Evolutionary conservation across 1,140 invertebrate genomes (phyloP).

Genomic region (Elysia chlorotica): DNA sequence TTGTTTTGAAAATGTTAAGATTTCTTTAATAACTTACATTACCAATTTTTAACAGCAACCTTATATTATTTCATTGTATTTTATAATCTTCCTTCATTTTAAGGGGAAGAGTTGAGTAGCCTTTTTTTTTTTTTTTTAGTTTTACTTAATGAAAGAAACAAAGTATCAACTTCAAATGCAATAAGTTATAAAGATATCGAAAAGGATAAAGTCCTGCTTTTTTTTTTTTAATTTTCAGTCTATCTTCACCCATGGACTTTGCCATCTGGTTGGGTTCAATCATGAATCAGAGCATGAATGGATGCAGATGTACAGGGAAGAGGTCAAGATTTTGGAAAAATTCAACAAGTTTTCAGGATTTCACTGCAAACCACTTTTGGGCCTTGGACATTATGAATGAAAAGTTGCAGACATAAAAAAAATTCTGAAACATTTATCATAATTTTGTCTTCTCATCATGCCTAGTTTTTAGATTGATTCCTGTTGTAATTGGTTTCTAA

Average conservation of each 20-base stretch:
- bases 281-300: conserved; percentile 39
- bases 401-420: no score
- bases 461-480: no score
- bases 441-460: no score
- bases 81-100: neutral
- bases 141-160: no score
- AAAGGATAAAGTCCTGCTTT: no score
- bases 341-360: conserved; percentile 37
- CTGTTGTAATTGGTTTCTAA: no score
- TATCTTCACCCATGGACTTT: conserved; percentile 39
- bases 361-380: conserved; percentile 31
- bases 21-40: neutral
- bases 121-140: no score
- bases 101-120: no score
- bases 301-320: conserved; percentile 32
- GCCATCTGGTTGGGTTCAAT: conserved; percentile 41
- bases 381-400: conserved; percentile 36
- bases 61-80: neutral
- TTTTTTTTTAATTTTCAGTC: conserved; percentile 25
- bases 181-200: no score
- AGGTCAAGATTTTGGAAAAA: conserved; percentile 29
- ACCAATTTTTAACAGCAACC: neutral
- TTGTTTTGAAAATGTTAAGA: neutral
- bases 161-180: no score
- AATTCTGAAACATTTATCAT: no score